Evolutionary conservation across 2,797 vertebrate genomes (phyloP).

Genomic region (Momotus momota): DNA sequence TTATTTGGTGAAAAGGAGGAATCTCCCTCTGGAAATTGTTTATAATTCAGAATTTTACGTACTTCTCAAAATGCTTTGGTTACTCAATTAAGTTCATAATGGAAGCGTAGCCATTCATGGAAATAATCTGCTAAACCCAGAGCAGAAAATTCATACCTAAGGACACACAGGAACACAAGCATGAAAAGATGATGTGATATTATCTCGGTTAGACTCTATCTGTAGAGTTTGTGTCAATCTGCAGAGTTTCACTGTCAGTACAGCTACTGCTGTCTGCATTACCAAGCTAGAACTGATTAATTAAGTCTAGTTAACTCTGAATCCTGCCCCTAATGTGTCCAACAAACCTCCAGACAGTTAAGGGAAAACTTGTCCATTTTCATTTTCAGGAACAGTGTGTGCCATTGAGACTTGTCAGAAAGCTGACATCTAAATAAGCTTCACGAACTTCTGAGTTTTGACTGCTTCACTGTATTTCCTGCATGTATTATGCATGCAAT

Average conservation of each 20-base stretch:
- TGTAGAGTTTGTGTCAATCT: background rate
- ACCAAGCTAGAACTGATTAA: background rate
- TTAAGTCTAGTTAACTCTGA: conserved; percentile 13
- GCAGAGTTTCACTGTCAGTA: background rate
- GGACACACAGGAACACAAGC: background rate
- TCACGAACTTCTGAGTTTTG: background rate
- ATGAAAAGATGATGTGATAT: background rate
- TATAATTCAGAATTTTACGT: background rate
- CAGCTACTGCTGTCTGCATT: background rate
- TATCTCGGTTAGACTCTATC: background rate
- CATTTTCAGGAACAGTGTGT: background rate
- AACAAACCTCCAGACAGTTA: background rate
- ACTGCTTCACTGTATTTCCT: background rate
- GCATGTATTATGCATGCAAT: background rate
- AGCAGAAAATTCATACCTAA: background rate
- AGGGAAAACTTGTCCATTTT: background rate
- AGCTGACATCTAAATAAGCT: background rate
- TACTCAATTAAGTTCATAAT: background rate
- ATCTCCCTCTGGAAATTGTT: background rate
- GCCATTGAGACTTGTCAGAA: conserved; percentile 1
- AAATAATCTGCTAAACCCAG: background rate
- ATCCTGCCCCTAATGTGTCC: conserved; percentile 25
- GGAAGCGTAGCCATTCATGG: background rate
- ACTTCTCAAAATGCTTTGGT: background rate
- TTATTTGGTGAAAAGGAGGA: background rate